A percentile compares a stretch with the other conserved stretches of the same genome.
Conservation (phyloP, 2,113 vertebrate genomes). For the Perccottus glenii region DNA sequence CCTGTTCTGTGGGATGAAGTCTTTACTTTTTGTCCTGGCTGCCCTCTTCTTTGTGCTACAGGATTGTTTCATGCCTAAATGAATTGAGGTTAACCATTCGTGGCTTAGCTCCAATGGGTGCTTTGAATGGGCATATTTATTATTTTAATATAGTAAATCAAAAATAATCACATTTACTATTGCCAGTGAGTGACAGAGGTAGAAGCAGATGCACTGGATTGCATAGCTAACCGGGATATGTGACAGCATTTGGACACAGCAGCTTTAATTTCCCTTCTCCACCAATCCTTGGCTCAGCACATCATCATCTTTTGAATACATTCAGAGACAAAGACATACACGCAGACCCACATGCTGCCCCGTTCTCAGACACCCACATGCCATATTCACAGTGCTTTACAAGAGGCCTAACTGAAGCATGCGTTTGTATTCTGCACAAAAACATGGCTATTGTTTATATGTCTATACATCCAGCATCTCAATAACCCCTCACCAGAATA, state of each 20-base stretch:
- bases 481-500: constrained; percentile 6
- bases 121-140: constrained; percentile 12
- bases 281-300: constrained; percentile 45
- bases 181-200: constrained; percentile 11
- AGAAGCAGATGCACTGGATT: constrained; percentile 29
- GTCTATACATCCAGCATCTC: background rate
- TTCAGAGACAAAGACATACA: constrained; percentile 25
- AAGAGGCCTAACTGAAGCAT: constrained; percentile 9
- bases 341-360: constrained; percentile 18
- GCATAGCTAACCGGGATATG: constrained; percentile 26
- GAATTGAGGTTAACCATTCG: constrained; percentile 20
- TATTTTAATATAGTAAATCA: constrained; percentile 13
- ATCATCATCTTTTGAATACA: constrained; percentile 34
- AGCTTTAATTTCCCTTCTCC: constrained; percentile 37
- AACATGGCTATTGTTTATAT: background rate
- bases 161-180: constrained; percentile 15
- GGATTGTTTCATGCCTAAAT: constrained; percentile 37
- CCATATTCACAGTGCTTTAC: constrained; percentile 4
- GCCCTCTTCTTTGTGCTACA: constrained; percentile 17
- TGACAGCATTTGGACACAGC: constrained; percentile 39
- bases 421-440: constrained; percentile 11
- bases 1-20: constrained; percentile 50
- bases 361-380: constrained; percentile 6
- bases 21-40: constrained; percentile 33
- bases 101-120: constrained; percentile 12